Conservation (phyloP, 1,140 invertebrate genomes). For the Apis cerana region DNA sequence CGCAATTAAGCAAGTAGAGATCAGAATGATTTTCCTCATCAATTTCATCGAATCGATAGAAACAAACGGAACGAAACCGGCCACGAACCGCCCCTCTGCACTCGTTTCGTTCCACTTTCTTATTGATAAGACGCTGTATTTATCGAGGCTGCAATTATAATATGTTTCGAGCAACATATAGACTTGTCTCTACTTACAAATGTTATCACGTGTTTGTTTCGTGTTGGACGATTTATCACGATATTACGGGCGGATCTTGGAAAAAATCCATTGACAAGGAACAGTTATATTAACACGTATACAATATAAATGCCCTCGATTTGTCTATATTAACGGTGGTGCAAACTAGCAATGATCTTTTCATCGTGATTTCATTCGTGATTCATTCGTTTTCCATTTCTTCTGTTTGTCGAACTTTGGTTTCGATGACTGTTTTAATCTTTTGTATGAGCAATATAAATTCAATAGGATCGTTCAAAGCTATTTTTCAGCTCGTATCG, state of each 20-base stretch:
- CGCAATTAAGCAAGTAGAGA: neutral
- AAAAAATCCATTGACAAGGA: neutral
- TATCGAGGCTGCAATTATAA: slow-evolving; percentile 24
- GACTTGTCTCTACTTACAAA: slow-evolving; percentile 14
- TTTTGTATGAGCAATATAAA: too few relatives aligned
- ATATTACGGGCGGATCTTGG: neutral
- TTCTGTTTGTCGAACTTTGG: too few relatives aligned
- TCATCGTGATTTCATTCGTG: neutral
- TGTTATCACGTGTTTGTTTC: slow-evolving; percentile 16
- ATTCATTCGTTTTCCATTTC: too few relatives aligned
- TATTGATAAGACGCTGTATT: slow-evolving; percentile 18
- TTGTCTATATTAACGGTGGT: neutral
- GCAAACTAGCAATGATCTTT: neutral
- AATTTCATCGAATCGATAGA: neutral
- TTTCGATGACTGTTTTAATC: too few relatives aligned
- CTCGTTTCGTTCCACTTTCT: slow-evolving; percentile 8
- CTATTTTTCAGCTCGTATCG: too few relatives aligned
- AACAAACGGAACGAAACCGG: neutral
- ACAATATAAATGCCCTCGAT: neutral
- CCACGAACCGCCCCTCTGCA: neutral
- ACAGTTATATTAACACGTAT: slow-evolving; percentile 3
- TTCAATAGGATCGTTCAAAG: too few relatives aligned
- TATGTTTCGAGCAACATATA: slow-evolving; percentile 26
- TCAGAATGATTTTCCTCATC: too few relatives aligned
- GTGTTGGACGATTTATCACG: slow-evolving; percentile 19